These are phyloP conservation scores for Anoplolepis gracilipes DNA, from an alignment of 1,140 invertebrate species.

Conservation along the genomic window DNA sequence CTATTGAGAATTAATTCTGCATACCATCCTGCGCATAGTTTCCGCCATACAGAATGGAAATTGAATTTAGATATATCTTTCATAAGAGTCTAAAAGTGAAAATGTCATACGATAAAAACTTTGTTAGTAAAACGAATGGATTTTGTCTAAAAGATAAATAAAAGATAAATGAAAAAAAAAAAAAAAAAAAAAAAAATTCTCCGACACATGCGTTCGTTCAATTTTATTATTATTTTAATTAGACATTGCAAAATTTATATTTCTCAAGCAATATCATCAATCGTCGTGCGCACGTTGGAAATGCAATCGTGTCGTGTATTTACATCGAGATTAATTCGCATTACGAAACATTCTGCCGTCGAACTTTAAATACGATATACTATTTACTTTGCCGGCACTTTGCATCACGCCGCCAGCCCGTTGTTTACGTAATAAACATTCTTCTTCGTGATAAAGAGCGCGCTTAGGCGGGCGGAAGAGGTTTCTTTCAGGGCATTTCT, in stretches of 20 bases:
- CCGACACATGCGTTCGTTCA: not conserved
- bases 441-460: slow-evolving; percentile 61
- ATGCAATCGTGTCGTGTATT: not conserved
- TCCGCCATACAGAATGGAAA: no score
- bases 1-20: slow-evolving; percentile 37
- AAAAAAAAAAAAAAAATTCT: not conserved
- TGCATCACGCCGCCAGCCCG: slow-evolving; percentile 28
- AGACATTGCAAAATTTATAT: not conserved
- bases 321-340: slow-evolving; percentile 22
- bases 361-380: slow-evolving; percentile 29
- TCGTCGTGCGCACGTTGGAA: not conserved
- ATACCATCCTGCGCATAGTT: not conserved
- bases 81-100: no score
- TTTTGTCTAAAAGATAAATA: no score
- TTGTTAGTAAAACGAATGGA: not conserved
- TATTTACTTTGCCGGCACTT: slow-evolving; percentile 46
- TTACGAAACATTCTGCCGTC: slow-evolving; percentile 47
- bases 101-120: no score
- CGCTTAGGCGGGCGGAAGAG: slow-evolving; percentile 61
- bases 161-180: no score
- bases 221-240: not conserved
- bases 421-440: slow-evolving; percentile 64
- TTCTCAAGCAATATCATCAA: no score
- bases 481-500: slow-evolving; percentile 59
- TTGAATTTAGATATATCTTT: not conserved